Percentiles rank a stretch among this genome's conserved stretches.
phyloP scores from a whole-genome alignment of 2,888 invertebrate species.

The Clanis bilineata region DNA sequence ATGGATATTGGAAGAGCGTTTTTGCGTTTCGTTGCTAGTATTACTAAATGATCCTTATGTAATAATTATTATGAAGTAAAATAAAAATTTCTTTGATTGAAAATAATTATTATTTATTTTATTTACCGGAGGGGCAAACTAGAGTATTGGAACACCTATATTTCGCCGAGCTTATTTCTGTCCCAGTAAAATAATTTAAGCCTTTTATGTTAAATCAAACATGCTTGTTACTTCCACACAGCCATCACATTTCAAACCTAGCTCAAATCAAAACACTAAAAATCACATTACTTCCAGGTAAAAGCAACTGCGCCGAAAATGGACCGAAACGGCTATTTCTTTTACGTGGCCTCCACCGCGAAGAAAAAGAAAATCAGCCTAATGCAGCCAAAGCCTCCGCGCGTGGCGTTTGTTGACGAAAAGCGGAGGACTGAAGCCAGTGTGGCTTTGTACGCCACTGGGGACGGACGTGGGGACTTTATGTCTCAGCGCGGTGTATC shows the following conservation, averaged over 20 bases:
- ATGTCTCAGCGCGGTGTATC: constrained; percentile 65
- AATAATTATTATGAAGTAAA: too few relatives aligned
- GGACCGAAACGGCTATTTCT: constrained; percentile 78
- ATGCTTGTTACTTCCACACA: background rate
- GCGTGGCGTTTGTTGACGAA: constrained; percentile 71
- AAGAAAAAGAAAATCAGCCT: constrained; percentile 79
- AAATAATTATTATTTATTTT: too few relatives aligned
- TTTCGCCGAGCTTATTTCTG: too few relatives aligned
- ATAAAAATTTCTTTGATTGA: too few relatives aligned
- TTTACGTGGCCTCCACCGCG: constrained; percentile 74
- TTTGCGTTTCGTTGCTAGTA: background rate
- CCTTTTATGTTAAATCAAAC: too few relatives aligned
- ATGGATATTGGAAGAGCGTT: background rate
- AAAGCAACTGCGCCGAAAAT: constrained; percentile 75
- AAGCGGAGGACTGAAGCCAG: constrained; percentile 68
- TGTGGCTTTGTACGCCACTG: constrained; percentile 58
- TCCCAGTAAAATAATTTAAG: too few relatives aligned
- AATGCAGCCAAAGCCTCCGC: constrained; percentile 76
- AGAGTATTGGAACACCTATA: too few relatives aligned
- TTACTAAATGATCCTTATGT: too few relatives aligned
- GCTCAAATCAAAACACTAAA: background rate
- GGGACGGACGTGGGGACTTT: constrained; percentile 54
- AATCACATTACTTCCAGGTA: constrained; percentile 50
- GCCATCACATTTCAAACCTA: background rate
- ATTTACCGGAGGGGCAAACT: too few relatives aligned